A percentile compares a stretch with the other conserved stretches of the same genome.
Evolutionary conservation across 2,113 vertebrate species (phyloP).

Genomic region (Nothoprocta perdicaria): DNA sequence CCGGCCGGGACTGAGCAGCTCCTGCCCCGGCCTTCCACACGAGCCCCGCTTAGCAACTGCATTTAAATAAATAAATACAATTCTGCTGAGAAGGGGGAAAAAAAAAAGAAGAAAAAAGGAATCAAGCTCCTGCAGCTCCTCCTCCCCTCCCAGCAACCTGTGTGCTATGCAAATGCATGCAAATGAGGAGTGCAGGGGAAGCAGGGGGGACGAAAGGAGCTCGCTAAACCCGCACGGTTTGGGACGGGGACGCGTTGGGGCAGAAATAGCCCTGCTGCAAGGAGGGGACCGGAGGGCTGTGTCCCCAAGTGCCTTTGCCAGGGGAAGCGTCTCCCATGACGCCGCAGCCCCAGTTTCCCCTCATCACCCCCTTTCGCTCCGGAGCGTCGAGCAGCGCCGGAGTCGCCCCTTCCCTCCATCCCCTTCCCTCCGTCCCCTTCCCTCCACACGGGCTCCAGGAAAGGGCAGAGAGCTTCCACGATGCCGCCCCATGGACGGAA

Average conservation of each 20-base stretch:
- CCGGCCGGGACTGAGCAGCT: background rate
- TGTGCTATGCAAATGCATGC: constrained; percentile 33
- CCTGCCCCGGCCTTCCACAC: background rate
- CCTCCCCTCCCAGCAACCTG: constrained; percentile 36
- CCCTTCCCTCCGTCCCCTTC: background rate
- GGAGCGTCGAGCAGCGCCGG: background rate
- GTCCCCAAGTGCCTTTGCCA: background rate
- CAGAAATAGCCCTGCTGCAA: background rate
- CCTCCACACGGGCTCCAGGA: background rate
- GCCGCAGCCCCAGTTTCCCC: background rate
- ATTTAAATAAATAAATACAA: background rate
- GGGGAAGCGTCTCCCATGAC: background rate
- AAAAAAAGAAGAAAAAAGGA: background rate
- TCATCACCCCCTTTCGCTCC: background rate
- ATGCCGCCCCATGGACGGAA: too few relatives aligned
- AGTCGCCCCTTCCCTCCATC: background rate
- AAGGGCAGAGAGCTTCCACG: background rate
- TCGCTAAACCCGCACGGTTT: background rate
- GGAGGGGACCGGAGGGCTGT: background rate
- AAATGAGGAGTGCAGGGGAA: background rate
- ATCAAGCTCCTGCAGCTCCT: constrained; percentile 51
- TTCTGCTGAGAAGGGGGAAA: background rate
- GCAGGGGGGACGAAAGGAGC: background rate
- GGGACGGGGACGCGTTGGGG: background rate
- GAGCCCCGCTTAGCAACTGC: background rate